phyloP scores from a whole-genome alignment of 2,113 vertebrate species.

The Lynx canadensis region DNA sequence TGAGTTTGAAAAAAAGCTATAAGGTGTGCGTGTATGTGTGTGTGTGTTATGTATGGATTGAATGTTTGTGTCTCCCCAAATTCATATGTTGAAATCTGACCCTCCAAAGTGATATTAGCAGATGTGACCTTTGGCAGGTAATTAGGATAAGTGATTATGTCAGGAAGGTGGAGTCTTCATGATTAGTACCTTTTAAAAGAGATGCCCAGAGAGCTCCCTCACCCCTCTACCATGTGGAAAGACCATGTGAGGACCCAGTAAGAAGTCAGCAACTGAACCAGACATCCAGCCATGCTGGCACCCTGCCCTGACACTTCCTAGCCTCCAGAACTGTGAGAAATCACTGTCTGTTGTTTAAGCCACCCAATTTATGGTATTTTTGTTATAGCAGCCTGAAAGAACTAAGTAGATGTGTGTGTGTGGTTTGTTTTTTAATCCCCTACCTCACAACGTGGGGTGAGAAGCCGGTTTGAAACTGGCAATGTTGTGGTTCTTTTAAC shows the following conservation, averaged over 20 bases:
- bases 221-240: not conserved
- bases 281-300: not conserved
- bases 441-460: not conserved
- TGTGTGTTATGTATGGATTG: not conserved
- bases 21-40: not conserved
- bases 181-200: not conserved
- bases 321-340: not conserved
- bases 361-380: not conserved
- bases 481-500: not conserved
- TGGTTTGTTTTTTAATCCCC: not conserved
- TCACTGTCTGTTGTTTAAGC: not conserved
- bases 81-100: not conserved
- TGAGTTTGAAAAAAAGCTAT: not conserved
- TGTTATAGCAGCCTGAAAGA: not conserved
- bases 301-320: not conserved
- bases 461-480: slow-evolving; percentile 3
- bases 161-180: not conserved
- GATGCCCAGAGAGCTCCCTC: not conserved
- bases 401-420: not conserved
- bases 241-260: not conserved
- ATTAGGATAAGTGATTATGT: not conserved
- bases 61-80: not conserved
- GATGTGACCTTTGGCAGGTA: not conserved
- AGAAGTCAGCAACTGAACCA: not conserved
- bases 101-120: not conserved